Evolutionary conservation across 2,797 vertebrate species (phyloP).

Genomic region (Paramormyrops hopkinsi): DNA sequence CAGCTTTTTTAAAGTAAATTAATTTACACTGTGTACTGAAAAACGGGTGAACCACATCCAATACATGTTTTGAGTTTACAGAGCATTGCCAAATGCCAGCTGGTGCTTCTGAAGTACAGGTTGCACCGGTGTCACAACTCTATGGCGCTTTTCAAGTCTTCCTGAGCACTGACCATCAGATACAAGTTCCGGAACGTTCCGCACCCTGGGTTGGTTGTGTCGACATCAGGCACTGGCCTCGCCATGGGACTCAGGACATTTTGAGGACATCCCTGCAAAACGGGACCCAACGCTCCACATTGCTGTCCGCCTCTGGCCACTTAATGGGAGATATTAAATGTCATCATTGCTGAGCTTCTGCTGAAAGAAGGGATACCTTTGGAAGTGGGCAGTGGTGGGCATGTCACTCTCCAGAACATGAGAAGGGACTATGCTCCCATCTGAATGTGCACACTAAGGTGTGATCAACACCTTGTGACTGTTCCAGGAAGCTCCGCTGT

Average conservation of each 20-base stretch:
- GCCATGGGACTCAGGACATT: background rate
- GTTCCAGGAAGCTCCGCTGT: background rate
- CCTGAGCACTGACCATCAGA: background rate
- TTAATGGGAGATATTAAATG: constrained; percentile 11
- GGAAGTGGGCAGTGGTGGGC: background rate
- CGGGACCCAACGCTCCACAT: background rate
- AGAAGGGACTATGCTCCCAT: background rate
- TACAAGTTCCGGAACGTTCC: background rate
- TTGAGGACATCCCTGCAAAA: background rate
- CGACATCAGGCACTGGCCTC: background rate
- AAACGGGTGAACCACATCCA: background rate
- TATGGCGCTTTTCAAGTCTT: background rate
- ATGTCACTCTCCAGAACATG: background rate
- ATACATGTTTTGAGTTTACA: background rate
- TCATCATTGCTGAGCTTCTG: background rate
- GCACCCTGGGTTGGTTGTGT: background rate
- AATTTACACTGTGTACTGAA: background rate
- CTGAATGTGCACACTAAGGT: background rate
- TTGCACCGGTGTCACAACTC: background rate
- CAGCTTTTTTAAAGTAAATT: background rate
- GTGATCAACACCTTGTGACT: background rate
- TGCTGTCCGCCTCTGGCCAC: background rate
- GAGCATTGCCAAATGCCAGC: background rate
- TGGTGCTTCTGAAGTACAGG: background rate
- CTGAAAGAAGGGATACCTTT: background rate